Conservation (phyloP, 2,113 vertebrate genomes). For the Phrynosoma blainvillii region DNA sequence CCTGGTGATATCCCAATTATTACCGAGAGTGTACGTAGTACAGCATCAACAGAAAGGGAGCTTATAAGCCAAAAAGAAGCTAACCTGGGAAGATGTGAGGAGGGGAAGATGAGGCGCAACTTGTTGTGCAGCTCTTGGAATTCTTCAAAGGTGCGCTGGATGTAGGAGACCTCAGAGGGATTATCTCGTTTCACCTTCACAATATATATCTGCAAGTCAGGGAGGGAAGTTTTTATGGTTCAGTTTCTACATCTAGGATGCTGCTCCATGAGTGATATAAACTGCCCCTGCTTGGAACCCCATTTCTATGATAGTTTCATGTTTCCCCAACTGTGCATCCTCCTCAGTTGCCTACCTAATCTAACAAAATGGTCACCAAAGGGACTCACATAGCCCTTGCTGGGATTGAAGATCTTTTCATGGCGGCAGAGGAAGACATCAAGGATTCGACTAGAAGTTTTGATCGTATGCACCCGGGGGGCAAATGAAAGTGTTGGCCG, state of each 20-base stretch:
- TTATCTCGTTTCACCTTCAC: conserved; percentile 91
- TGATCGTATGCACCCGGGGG: conserved; percentile 82
- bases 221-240: not conserved
- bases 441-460: conserved; percentile 83
- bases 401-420: conserved; percentile 83
- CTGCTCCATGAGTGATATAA: not conserved
- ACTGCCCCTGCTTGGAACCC: not conserved
- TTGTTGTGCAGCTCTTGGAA: conserved; percentile 96
- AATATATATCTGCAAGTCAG: conserved; percentile 82
- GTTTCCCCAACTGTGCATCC: not conserved
- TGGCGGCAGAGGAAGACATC: conserved; percentile 89
- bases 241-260: not conserved
- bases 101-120: conserved; percentile 90
- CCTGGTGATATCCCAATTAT: not conserved
- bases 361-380: not conserved
- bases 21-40: not conserved
- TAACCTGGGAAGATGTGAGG: conserved; percentile 92
- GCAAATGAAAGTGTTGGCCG: conserved; percentile 88
- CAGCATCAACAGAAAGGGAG: not conserved
- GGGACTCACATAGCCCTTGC: conserved; percentile 89
- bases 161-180: conserved; percentile 77
- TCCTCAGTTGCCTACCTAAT: not conserved
- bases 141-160: conserved; percentile 95
- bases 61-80: rapidly evolving
- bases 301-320: not conserved